Percentiles rank a stretch among this genome's conserved stretches.
phyloP scores from a whole-genome alignment of 2,113 vertebrate genomes.

The Xiphias gladius region DNA sequence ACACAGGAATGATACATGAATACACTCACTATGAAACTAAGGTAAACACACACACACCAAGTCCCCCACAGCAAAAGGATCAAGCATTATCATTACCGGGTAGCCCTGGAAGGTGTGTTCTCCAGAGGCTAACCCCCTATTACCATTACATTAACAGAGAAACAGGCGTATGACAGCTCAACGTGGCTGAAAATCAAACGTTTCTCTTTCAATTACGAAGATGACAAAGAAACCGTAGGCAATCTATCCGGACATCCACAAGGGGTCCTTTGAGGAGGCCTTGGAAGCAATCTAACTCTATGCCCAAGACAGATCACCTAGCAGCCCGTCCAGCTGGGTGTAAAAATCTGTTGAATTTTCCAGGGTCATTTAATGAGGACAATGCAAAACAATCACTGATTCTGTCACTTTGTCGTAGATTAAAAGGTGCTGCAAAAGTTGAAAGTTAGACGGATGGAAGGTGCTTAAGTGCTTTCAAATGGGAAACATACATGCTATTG shows the following conservation, averaged over 20 bases:
- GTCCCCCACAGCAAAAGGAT: slow-evolving; percentile 2
- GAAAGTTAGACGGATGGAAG: background rate
- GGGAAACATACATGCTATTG: background rate
- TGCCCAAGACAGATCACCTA: slow-evolving; percentile 28
- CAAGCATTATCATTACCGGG: slow-evolving; percentile 10
- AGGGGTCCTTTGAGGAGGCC: slow-evolving; percentile 49
- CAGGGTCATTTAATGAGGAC: slow-evolving; percentile 23
- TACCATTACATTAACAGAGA: slow-evolving; percentile 73
- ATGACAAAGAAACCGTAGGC: slow-evolving; percentile 60
- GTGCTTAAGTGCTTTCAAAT: background rate
- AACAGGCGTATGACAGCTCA: slow-evolving; percentile 59
- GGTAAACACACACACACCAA: background rate
- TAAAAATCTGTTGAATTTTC: slow-evolving; percentile 20
- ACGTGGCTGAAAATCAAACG: slow-evolving; percentile 66
- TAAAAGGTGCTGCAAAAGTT: background rate
- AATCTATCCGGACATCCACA: slow-evolving; percentile 48
- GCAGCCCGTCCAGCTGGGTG: slow-evolving; percentile 4
- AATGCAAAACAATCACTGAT: slow-evolving; percentile 4
- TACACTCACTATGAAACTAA: background rate
- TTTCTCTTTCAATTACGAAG: slow-evolving; percentile 75
- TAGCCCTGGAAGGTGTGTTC: slow-evolving; percentile 42
- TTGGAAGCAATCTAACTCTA: slow-evolving; percentile 32
- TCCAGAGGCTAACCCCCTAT: slow-evolving; percentile 62
- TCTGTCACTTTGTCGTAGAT: slow-evolving; percentile 23
- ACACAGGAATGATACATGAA: background rate